Conservation (phyloP, 2,113 vertebrate species). For the Vidua macroura region DNA sequence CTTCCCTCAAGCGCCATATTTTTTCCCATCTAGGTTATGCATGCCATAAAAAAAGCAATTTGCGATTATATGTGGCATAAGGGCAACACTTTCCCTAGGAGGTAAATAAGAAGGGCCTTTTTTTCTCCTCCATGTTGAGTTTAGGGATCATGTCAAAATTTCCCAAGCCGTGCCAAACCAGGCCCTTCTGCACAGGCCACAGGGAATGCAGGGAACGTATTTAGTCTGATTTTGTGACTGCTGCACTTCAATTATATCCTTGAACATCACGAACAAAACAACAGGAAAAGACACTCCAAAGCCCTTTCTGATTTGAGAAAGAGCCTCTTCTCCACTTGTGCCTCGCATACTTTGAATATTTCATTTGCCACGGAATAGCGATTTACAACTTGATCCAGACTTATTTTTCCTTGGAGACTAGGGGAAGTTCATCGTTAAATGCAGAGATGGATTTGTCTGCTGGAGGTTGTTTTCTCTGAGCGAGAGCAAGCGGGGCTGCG, state of each 20-base stretch:
- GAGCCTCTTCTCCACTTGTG: conserved; percentile 35
- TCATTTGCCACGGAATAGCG: conserved; percentile 43
- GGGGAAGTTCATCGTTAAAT: conserved; percentile 58
- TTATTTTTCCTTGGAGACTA: conserved; percentile 64
- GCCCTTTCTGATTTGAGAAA: conserved; percentile 37
- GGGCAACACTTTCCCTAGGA: conserved; percentile 84
- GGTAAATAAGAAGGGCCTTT: conserved; percentile 80
- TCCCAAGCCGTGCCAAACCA: conserved; percentile 52
- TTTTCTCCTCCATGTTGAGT: conserved; percentile 64
- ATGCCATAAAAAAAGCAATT: conserved; percentile 94
- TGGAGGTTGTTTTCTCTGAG: conserved; percentile 35
- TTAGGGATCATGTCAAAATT: conserved; percentile 81
- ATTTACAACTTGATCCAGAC: conserved; percentile 60
- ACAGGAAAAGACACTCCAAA: conserved; percentile 29
- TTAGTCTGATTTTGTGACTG: conserved; percentile 21
- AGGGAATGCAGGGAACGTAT: not conserved
- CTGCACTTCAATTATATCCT: conserved; percentile 13
- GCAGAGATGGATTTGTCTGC: conserved; percentile 61
- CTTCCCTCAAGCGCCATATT: conserved; percentile 98
- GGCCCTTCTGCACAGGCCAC: conserved; percentile 12
- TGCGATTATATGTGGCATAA: conserved; percentile 87
- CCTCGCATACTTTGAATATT: conserved; percentile 42
- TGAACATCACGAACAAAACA: not conserved
- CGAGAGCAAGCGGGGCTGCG: not conserved
- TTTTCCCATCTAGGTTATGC: conserved; percentile 86